Conservation (phyloP, 2,888 invertebrate species). For the Cantharis flavilabris region DNA sequence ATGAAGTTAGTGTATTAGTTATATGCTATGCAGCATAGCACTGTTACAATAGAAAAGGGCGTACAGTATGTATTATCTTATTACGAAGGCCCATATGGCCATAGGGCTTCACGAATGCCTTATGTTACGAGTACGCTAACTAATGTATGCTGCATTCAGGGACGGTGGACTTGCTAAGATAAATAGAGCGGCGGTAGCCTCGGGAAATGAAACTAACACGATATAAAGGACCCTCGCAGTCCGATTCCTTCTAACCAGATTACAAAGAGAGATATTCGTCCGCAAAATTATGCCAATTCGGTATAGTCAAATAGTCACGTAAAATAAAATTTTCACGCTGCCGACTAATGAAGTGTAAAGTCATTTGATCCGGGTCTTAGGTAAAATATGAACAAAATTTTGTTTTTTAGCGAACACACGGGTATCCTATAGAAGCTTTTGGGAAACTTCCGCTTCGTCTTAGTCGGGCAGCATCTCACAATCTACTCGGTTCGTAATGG, state of each 20-base stretch:
- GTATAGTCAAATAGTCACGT: slow-evolving; percentile 33
- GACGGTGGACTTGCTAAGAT: slow-evolving; percentile 52
- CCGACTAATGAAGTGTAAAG: slow-evolving; percentile 13
- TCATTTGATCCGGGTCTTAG: neutral
- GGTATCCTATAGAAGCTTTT: slow-evolving; percentile 11
- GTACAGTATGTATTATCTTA: slow-evolving; percentile 45
- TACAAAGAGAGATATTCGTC: slow-evolving; percentile 47
- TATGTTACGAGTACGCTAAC: slow-evolving; percentile 50
- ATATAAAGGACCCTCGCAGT: slow-evolving; percentile 51
- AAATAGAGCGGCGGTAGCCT: slow-evolving; percentile 54
- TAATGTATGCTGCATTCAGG: slow-evolving; percentile 50
- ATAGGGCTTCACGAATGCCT: slow-evolving; percentile 47
- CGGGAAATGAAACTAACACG: slow-evolving; percentile 53
- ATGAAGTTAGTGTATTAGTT: slow-evolving; percentile 7
- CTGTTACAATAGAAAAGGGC: slow-evolving; percentile 19
- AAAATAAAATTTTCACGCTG: slow-evolving; percentile 22
- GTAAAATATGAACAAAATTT: neutral
- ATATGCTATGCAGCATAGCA: slow-evolving; percentile 5
- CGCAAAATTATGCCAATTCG: slow-evolving; percentile 39
- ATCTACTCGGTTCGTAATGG: slow-evolving; percentile 45
- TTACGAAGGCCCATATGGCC: slow-evolving; percentile 50
- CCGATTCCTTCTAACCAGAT: slow-evolving; percentile 51
- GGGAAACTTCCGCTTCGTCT: slow-evolving; percentile 31
- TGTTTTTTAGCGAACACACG: neutral
- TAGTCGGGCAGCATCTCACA: slow-evolving; percentile 23